A percentile compares a stretch with the other conserved stretches of the same genome.
Evolutionary conservation across 2,113 vertebrate species (phyloP).

Genomic region (Cochlearius cochlearius): DNA sequence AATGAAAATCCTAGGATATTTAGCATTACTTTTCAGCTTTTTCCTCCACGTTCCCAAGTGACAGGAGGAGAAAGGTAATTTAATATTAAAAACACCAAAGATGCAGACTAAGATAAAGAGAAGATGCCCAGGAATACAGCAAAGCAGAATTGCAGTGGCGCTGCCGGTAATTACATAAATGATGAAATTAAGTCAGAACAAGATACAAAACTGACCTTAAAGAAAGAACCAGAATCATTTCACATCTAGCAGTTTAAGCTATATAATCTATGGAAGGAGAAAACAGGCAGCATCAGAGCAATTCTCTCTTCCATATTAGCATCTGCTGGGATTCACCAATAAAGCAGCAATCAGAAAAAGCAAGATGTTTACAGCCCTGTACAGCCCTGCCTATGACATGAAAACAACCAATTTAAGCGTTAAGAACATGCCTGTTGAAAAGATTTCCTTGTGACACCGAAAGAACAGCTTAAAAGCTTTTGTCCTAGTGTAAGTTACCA

Average conservation of each 20-base stretch:
- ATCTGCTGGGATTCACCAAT: background rate
- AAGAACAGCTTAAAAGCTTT: background rate
- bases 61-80: background rate
- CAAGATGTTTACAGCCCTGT: background rate
- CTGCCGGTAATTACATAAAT: background rate
- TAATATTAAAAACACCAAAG: background rate
- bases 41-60: background rate
- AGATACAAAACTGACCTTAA: background rate
- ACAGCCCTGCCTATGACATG: background rate
- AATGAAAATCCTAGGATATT: background rate
- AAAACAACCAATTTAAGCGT: background rate
- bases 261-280: background rate
- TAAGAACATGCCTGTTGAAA: background rate
- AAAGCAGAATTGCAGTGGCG: background rate
- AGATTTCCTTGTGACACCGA: background rate
- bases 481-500: background rate
- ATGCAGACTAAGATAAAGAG: background rate
- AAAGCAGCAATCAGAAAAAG: background rate
- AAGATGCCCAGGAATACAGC: background rate
- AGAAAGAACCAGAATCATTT: background rate
- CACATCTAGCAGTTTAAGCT: background rate
- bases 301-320: background rate
- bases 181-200: background rate
- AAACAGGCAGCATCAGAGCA: background rate
- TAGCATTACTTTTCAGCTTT: background rate